phyloP scores from a whole-genome alignment of 2,113 vertebrate genomes.

The Poeciliopsis occidentalis region DNA sequence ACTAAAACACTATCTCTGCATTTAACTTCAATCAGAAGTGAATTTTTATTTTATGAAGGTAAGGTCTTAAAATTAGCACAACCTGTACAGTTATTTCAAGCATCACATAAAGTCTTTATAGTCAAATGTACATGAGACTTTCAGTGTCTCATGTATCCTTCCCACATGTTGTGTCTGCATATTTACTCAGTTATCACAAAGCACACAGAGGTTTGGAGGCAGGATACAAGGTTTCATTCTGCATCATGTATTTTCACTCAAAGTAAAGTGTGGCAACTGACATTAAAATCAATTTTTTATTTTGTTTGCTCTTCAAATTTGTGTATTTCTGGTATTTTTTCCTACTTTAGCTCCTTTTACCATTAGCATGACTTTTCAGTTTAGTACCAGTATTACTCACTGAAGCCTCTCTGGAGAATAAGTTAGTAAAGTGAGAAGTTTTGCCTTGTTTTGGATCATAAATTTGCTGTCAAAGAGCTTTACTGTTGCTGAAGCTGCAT shows the following conservation, averaged over 20 bases:
- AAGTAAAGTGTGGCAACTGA: neutral
- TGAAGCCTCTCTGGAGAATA: constrained; percentile 24
- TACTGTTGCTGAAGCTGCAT: neutral
- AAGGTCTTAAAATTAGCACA: neutral
- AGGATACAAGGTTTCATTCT: neutral
- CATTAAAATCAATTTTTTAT: neutral
- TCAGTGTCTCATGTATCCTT: too few relatives aligned
- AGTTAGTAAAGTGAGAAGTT: constrained; percentile 36
- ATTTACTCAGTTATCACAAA: neutral
- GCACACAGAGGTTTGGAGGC: neutral
- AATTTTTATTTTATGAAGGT: neutral
- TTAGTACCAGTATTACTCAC: constrained; percentile 13
- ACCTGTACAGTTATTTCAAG: neutral
- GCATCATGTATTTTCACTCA: neutral
- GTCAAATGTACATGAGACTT: too few relatives aligned
- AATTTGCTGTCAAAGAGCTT: constrained; percentile 6
- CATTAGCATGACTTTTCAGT: neutral
- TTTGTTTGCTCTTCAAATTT: too few relatives aligned
- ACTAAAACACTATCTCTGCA: neutral
- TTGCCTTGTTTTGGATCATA: constrained; percentile 36
- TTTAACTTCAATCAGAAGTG: neutral
- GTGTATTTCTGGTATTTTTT: neutral
- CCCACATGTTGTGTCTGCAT: neutral
- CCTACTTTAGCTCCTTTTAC: neutral
- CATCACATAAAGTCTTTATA: neutral